phyloP scores from a whole-genome alignment of 2,113 vertebrate species.

The Catharus minimus region DNA sequence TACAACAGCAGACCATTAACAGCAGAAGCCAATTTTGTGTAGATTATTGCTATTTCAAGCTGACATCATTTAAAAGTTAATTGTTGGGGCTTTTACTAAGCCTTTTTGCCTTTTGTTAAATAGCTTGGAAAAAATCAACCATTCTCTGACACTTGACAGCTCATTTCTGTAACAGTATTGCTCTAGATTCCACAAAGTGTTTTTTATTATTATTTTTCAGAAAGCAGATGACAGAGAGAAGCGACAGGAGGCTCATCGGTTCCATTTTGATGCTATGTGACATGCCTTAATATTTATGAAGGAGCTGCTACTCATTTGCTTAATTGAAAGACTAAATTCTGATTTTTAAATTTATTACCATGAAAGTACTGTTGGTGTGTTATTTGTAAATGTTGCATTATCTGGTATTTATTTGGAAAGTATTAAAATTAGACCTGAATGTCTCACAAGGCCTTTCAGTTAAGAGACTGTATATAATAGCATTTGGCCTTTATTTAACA shows the following conservation, averaged over 20 bases:
- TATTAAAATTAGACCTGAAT: conserved; percentile 54
- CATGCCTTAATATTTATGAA: conserved; percentile 48
- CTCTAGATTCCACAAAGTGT: neutral
- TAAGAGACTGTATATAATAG: conserved; percentile 54
- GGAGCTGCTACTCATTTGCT: conserved; percentile 38
- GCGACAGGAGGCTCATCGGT: conserved; percentile 95
- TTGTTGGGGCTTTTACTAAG: conserved; percentile 1
- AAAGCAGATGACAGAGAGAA: conserved; percentile 99
- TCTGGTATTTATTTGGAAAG: conserved; percentile 73
- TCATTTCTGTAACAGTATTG: neutral
- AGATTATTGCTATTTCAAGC: conserved; percentile 15
- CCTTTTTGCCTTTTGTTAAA: conserved; percentile 21
- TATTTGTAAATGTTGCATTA: conserved; percentile 75
- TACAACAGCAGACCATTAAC: neutral
- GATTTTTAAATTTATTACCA: neutral
- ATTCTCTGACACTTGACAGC: neutral
- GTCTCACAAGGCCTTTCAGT: conserved; percentile 47
- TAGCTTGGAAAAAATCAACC: neutral
- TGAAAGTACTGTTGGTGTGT: conserved; percentile 33
- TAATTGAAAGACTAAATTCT: conserved; percentile 33
- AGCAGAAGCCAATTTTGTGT: neutral
- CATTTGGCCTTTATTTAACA: conserved; percentile 45
- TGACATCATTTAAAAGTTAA: conserved; percentile 17
- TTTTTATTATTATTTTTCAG: conserved; percentile 77
- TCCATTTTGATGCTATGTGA: conserved; percentile 99